Percentiles rank a stretch among this genome's conserved stretches.
Conservation (phyloP, 2,888 invertebrate genomes). For the Eupsilia transversa region DNA sequence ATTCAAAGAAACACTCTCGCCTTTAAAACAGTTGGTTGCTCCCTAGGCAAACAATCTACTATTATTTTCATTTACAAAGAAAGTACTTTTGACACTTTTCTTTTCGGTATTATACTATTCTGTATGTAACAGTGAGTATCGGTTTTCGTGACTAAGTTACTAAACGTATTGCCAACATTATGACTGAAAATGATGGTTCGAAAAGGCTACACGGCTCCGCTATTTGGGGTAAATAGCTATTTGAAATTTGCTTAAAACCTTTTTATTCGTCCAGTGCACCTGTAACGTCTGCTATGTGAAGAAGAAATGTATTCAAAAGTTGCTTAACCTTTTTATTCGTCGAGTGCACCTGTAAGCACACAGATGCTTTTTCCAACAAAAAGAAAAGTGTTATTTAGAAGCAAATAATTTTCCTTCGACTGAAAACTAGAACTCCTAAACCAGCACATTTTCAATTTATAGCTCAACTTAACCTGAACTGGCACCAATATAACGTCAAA, state of each 20-base stretch:
- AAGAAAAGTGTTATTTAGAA: background rate
- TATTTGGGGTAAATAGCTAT: background rate
- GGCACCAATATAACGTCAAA: conserved; percentile 62
- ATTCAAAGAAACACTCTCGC: too few relatives aligned
- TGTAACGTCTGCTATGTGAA: background rate
- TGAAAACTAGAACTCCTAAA: conserved; percentile 4
- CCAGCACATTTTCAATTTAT: conserved; percentile 52
- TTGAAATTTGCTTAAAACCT: background rate
- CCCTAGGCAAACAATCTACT: too few relatives aligned
- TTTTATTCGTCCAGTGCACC: too few relatives aligned
- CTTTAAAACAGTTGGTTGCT: too few relatives aligned
- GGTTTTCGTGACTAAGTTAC: background rate
- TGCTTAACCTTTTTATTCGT: background rate
- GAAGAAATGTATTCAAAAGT: too few relatives aligned
- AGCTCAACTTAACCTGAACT: conserved; percentile 47
- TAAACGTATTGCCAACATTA: background rate
- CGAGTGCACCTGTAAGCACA: background rate
- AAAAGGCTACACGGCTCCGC: background rate
- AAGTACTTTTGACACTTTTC: background rate
- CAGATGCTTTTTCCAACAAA: background rate
- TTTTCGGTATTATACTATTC: background rate
- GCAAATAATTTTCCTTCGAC: background rate
- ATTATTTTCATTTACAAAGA: background rate
- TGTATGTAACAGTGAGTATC: background rate
- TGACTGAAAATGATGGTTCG: background rate